These are phyloP conservation scores for Telenomus remus DNA, from an alignment of 1,140 invertebrate genomes.

Conservation along the genomic window DNA sequence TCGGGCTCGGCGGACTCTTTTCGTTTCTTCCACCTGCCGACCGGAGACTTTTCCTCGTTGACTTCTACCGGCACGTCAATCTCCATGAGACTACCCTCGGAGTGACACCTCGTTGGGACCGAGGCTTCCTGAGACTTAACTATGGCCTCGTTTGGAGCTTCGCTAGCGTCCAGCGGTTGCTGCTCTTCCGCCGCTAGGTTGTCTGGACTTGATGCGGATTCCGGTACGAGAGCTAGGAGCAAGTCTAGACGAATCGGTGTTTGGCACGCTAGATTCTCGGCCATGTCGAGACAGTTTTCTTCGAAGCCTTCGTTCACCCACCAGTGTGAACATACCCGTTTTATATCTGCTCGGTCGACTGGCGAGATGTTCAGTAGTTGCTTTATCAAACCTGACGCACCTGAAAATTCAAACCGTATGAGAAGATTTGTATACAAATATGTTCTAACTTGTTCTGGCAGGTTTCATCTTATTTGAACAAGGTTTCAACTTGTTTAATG, in stretches of 20 bases:
- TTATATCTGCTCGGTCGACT: conserved; percentile 90
- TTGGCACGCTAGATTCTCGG: conserved; percentile 91
- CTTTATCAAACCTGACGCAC: conserved; percentile 94
- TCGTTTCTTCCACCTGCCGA: conserved; percentile 76
- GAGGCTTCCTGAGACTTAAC: conserved; percentile 66
- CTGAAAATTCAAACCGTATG: conserved; percentile 74
- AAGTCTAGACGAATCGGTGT: conserved; percentile 92
- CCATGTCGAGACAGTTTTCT: conserved; percentile 88
- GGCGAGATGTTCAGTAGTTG: conserved; percentile 96
- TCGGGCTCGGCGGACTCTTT: no score
- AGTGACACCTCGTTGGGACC: conserved; percentile 79
- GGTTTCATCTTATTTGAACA: no score
- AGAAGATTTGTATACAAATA: no score
- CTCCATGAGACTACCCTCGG: conserved; percentile 81
- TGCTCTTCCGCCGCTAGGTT: conserved; percentile 79
- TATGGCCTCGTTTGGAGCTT: conserved; percentile 37
- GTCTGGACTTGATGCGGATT: conserved; percentile 79
- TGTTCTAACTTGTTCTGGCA: no score
- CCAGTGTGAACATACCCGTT: conserved; percentile 95
- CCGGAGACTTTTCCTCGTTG: conserved; percentile 71
- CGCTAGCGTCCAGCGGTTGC: conserved; percentile 71
- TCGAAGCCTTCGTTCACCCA: conserved; percentile 93
- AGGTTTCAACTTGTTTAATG: no score
- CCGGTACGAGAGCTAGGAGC: conserved; percentile 87
- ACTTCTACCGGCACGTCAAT: conserved; percentile 74